phyloP scores from a whole-genome alignment of 1,140 invertebrate genomes.

The Rhyacophila brunnea region DNA sequence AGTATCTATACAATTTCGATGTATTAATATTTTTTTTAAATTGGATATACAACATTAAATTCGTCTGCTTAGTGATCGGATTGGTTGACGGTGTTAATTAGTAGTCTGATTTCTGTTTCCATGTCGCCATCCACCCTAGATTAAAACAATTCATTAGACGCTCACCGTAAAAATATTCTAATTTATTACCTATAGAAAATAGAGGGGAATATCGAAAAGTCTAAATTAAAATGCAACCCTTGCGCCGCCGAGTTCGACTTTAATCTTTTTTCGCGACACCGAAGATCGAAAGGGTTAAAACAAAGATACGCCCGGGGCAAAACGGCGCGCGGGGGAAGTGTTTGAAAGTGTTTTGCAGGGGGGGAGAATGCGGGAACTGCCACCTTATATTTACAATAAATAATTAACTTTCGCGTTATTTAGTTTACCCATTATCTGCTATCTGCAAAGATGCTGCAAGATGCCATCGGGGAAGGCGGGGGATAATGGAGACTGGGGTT shows the following conservation, averaged over 20 bases:
- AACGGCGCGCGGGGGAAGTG: background rate
- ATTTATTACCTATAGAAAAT: too few species aligned
- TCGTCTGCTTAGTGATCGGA: too few species aligned
- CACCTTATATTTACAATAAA: conserved; percentile 36
- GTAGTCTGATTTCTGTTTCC: too few species aligned
- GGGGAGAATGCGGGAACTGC: background rate
- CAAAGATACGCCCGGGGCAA: background rate
- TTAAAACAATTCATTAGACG: too few species aligned
- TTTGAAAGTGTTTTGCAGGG: background rate
- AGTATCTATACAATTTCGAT: too few species aligned
- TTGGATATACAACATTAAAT: too few species aligned
- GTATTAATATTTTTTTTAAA: too few species aligned
- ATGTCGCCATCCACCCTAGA: too few species aligned
- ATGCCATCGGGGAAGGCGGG: conserved; percentile 14
- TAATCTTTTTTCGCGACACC: background rate
- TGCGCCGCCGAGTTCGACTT: background rate
- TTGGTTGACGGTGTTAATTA: too few species aligned
- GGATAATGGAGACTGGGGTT: background rate
- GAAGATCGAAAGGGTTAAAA: too few species aligned
- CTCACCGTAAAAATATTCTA: too few species aligned
- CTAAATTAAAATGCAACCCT: background rate
- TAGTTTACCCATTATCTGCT: conserved; percentile 32
- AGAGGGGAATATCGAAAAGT: background rate
- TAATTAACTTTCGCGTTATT: conserved; percentile 36
- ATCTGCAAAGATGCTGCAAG: conserved; percentile 27